Evolutionary conservation across 2,888 invertebrate genomes (phyloP).

Genomic region (Xiphydria camelus): DNA sequence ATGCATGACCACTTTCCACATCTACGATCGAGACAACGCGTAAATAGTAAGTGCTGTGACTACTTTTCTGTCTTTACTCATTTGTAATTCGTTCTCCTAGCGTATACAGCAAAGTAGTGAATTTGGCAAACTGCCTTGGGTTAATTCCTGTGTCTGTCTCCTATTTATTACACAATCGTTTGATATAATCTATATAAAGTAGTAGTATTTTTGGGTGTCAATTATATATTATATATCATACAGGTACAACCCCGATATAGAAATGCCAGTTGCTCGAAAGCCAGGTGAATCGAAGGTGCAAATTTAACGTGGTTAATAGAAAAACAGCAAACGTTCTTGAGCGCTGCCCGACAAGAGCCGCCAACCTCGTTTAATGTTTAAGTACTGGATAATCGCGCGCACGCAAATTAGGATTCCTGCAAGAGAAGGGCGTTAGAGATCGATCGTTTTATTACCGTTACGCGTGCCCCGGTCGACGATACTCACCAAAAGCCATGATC

Average conservation of each 20-base stretch:
- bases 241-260: constrained; percentile 44
- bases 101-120: constrained; percentile 16
- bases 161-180: constrained; percentile 16
- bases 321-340: constrained; percentile 84
- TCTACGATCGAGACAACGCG: constrained; percentile 4
- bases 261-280: constrained; percentile 49
- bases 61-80: constrained; percentile 13
- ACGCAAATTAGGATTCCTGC: constrained; percentile 83
- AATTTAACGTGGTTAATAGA: constrained; percentile 65
- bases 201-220: constrained; percentile 8
- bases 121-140: constrained; percentile 25
- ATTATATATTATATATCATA: constrained; percentile 12
- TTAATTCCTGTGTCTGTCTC: constrained; percentile 20
- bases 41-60: constrained; percentile 24
- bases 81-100: constrained; percentile 12
- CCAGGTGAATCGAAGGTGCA: constrained; percentile 19
- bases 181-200: constrained; percentile 16
- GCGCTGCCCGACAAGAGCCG: constrained; percentile 82
- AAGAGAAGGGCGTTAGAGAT: constrained; percentile 38
- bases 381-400: constrained; percentile 83
- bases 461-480: constrained; percentile 10
- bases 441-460: constrained; percentile 5
- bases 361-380: constrained; percentile 89
- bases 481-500: constrained; percentile 85
- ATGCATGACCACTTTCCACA: constrained; percentile 16